Evolutionary conservation across 2,113 vertebrate genomes (phyloP).

Genomic region (Mormyrus lacerda): DNA sequence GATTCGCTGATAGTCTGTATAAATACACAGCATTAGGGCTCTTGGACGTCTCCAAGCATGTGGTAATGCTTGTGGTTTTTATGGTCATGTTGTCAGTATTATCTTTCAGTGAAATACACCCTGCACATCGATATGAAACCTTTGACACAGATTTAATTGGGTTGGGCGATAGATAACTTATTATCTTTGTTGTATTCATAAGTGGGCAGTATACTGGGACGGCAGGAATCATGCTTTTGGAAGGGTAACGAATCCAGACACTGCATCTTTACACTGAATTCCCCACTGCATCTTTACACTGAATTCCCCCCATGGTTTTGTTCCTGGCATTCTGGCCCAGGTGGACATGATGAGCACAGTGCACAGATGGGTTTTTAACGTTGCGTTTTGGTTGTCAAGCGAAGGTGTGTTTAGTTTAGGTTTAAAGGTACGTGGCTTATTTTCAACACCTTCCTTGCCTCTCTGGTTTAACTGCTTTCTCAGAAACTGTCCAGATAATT

Average conservation of each 20-base stretch:
- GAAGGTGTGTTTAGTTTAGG: not conserved
- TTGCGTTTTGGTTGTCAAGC: not conserved
- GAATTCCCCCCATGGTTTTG: not conserved
- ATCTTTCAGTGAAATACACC: not conserved
- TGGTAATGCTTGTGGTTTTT: not conserved
- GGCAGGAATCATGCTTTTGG: not conserved
- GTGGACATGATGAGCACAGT: not conserved
- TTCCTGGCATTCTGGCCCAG: not conserved
- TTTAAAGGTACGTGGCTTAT: not conserved
- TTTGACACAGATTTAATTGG: not conserved
- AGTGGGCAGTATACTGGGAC: not conserved
- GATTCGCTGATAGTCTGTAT: not conserved
- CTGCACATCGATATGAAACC: not conserved
- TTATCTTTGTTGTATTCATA: not conserved
- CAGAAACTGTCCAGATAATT: not conserved
- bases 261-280: not conserved
- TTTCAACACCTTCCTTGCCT: not conserved
- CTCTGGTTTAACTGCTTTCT: not conserved
- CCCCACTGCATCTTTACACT: not conserved
- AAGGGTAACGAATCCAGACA: not conserved
- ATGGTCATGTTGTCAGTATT: conserved; percentile 16
- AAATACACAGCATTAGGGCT: not conserved
- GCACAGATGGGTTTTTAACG: not conserved
- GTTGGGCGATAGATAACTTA: not conserved
- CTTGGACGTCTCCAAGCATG: not conserved